Conservation (phyloP, 2,797 vertebrate genomes). For the Sebastes minor region DNA sequence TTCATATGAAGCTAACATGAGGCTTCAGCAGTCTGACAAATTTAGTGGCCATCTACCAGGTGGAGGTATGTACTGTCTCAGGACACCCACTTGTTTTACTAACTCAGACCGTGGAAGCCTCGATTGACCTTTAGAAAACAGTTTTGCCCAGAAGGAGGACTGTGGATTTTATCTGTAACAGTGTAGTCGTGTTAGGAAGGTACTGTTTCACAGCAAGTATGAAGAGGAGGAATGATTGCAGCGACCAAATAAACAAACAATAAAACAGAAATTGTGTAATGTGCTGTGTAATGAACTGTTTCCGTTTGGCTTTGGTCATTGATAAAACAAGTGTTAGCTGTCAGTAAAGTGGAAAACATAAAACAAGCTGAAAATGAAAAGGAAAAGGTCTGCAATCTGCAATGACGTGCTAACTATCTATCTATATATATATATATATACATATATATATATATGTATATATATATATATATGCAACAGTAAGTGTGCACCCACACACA, state of each 20-base stretch:
- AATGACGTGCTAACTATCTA: constrained; percentile 1
- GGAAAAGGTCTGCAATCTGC: constrained; percentile 7
- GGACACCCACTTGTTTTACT: neutral
- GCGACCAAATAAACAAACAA: neutral
- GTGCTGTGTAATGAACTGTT: neutral
- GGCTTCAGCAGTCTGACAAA: neutral
- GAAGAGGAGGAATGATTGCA: neutral
- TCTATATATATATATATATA: neutral
- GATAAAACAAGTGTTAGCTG: neutral
- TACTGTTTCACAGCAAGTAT: neutral
- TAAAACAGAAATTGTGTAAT: neutral
- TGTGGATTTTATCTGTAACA: neutral
- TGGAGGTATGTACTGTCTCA: neutral
- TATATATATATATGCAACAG: constrained; percentile 9
- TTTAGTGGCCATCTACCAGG: neutral
- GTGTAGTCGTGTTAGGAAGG: neutral
- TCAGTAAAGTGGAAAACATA: neutral
- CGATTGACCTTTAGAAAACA: neutral
- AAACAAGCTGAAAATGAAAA: neutral
- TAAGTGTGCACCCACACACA: constrained; percentile 24
- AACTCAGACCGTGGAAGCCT: neutral
- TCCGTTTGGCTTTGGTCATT: neutral
- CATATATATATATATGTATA: neutral
- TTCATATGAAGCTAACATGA: neutral
- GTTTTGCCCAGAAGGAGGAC: neutral